A percentile compares a stretch with the other conserved stretches of the same genome.
These are phyloP conservation scores for Passerina amoena DNA, from an alignment of 2,113 vertebrate genomes.

Conservation along the genomic window DNA sequence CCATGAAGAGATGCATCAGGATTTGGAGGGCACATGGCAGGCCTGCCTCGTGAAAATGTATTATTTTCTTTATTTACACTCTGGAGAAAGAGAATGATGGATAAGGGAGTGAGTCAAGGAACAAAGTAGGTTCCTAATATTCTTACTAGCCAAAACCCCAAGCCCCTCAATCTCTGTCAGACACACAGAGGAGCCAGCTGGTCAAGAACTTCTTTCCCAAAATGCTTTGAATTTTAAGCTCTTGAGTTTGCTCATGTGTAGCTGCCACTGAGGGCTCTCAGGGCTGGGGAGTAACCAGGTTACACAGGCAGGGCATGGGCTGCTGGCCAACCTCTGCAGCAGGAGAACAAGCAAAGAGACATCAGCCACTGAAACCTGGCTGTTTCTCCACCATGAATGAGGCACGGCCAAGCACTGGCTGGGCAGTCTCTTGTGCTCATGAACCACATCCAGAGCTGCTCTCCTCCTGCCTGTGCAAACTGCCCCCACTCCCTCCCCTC, in stretches of 20 bases:
- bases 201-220: not conserved
- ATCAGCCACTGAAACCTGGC: not conserved
- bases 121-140: slow-evolving; percentile 25
- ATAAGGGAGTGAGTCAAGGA: slow-evolving; percentile 25
- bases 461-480: not conserved
- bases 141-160: not conserved
- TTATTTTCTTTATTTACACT: not conserved
- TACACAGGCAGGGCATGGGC: not conserved
- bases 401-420: not conserved
- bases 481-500: not conserved
- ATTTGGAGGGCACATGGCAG: not conserved
- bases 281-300: not conserved
- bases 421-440: not conserved
- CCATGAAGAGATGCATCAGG: not conserved
- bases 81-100: not conserved
- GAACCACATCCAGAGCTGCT: not conserved
- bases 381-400: not conserved
- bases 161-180: not conserved
- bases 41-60: slow-evolving; percentile 34
- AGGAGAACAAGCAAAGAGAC: not conserved
- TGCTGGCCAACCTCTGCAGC: not conserved
- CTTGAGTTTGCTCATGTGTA: not conserved
- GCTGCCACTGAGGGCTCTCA: not conserved
- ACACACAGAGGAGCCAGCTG: not conserved
- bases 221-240: not conserved